phyloP scores from a whole-genome alignment of 2,888 invertebrate genomes.

The Clistopyga incitator region DNA sequence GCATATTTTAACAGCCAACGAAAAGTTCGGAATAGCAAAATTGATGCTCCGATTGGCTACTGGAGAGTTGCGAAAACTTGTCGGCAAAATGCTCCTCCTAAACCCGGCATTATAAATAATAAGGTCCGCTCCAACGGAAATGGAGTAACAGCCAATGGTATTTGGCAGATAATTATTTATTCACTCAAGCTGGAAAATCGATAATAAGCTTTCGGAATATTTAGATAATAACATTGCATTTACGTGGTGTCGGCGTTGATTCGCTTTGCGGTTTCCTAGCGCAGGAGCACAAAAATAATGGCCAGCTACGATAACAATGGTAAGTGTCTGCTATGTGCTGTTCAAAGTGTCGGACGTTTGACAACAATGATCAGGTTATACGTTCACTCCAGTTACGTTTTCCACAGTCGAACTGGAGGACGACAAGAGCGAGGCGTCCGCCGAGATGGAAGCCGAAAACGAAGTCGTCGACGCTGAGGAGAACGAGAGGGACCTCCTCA shows the following conservation, averaged over 20 bases:
- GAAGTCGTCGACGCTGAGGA: slow-evolving; percentile 78
- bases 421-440: slow-evolving; percentile 75
- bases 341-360: slow-evolving; percentile 7
- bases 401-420: slow-evolving; percentile 67
- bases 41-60: no score
- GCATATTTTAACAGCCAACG: no score
- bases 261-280: background rate
- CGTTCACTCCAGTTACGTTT: background rate
- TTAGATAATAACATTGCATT: slow-evolving; percentile 32
- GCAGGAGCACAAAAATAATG: slow-evolving; percentile 38
- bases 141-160: background rate
- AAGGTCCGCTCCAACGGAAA: slow-evolving; percentile 4
- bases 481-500: slow-evolving; percentile 87
- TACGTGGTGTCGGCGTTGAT: slow-evolving; percentile 13
- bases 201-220: slow-evolving; percentile 39
- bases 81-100: no score
- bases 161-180: slow-evolving; percentile 25
- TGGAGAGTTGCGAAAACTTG: no score
- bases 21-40: no score
- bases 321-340: slow-evolving; percentile 22
- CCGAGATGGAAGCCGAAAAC: slow-evolving; percentile 75
- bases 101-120: no score
- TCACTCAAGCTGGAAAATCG: slow-evolving; percentile 48
- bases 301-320: slow-evolving; percentile 62
- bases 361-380: slow-evolving; percentile 46